A percentile compares a stretch with the other conserved stretches of the same genome.
phyloP scores from a whole-genome alignment of 2,888 invertebrate species.

The Cryptus viduatorius region DNA sequence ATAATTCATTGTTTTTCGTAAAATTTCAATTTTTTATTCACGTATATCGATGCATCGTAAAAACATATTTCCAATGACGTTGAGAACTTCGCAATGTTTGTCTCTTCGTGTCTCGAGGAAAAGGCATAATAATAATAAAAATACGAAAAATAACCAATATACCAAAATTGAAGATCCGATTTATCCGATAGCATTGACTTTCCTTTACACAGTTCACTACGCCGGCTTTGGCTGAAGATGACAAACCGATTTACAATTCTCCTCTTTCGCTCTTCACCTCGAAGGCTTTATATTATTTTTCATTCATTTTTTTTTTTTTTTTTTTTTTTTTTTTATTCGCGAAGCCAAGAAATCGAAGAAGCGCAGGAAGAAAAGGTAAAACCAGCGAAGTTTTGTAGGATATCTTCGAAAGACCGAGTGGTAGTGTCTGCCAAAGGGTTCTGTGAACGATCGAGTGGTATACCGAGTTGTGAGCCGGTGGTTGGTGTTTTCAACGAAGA shows the following conservation, averaged over 20 bases:
- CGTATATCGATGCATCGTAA: no score
- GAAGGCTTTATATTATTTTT: slow-evolving; percentile 19
- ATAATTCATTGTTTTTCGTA: no score
- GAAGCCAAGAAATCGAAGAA: not conserved
- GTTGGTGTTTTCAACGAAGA: slow-evolving; percentile 41
- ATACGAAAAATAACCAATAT: not conserved
- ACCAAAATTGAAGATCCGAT: not conserved
- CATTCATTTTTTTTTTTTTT: slow-evolving; percentile 14
- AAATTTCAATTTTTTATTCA: no score
- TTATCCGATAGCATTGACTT: not conserved
- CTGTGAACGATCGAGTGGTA: slow-evolving; percentile 34
- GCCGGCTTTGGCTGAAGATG: not conserved
- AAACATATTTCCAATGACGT: no score
- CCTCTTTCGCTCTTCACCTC: not conserved
- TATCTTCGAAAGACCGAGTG: slow-evolving; percentile 18
- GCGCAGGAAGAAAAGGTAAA: slow-evolving; percentile 9
- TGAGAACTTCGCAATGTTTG: not conserved
- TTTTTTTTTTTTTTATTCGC: not conserved
- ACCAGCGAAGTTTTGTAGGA: slow-evolving; percentile 30
- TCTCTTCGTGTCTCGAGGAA: not conserved
- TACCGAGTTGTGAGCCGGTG: slow-evolving; percentile 17
- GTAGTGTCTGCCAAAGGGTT: slow-evolving; percentile 23
- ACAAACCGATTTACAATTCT: slow-evolving; percentile 1
- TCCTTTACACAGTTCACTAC: not conserved
- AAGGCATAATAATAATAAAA: not conserved